Conservation (phyloP, 2,113 vertebrate species). For the Laterallus jamaicensis region DNA sequence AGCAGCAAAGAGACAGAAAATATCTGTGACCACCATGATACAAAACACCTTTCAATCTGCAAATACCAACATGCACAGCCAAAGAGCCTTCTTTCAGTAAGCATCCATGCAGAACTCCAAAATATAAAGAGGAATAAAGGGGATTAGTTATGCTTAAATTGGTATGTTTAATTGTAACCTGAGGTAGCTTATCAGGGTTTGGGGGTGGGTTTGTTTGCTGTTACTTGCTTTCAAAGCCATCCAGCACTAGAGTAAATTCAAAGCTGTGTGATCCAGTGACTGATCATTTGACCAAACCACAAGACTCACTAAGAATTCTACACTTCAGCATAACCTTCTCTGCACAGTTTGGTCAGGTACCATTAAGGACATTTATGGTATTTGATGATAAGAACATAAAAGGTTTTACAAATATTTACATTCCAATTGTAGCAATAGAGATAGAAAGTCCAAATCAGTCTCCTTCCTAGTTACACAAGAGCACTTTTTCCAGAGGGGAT, state of each 20-base stretch:
- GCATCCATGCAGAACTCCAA: background rate
- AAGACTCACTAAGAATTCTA: background rate
- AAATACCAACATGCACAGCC: background rate
- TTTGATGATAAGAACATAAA: background rate
- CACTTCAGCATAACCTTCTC: background rate
- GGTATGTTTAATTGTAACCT: background rate
- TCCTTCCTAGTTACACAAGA: background rate
- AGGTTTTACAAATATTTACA: background rate
- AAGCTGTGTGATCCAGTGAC: background rate
- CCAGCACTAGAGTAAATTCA: background rate
- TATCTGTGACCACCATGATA: background rate
- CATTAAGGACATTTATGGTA: background rate
- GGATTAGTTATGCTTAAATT: background rate
- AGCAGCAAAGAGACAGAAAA: constrained; percentile 31
- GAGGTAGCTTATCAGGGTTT: background rate
- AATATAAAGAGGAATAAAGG: background rate
- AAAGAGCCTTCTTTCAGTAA: background rate
- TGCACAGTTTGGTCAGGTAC: background rate
- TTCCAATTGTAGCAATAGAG: background rate
- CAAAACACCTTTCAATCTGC: background rate
- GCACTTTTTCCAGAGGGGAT: background rate
- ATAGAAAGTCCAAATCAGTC: background rate
- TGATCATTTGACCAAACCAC: background rate
- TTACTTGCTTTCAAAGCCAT: background rate
- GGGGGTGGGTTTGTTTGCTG: background rate